Base-by-base conservation (phyloP, 2,888 invertebrate genomes). In the Anaspis maculata region DNA sequence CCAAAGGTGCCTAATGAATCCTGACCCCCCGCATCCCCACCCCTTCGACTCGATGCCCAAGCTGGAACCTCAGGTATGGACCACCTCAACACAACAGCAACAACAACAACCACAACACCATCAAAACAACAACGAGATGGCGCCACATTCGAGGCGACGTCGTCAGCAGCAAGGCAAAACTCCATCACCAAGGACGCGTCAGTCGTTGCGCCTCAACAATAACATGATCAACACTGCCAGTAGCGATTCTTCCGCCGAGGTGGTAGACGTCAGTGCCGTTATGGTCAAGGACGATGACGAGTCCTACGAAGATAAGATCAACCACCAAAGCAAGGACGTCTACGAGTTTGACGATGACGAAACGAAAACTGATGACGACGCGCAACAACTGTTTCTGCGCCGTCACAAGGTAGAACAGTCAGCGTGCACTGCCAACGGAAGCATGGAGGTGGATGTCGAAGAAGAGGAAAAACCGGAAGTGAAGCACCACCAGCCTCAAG, bases 1-100 rank as follows among this genome's bases (percentile, higher is more conserved):
- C 63, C 77, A 77, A 54, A 75, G 74, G 62, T 69, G 73, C 42
- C 67, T 77, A 25, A 55, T 47, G 26, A 61, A 61, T 39, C 46
- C 50, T 2, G 41, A 41, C 16, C 10, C 16, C 29, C 3, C 9
- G 13, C 12, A 12, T 5, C 9, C n/a, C n/a, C n/a, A n/a, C n/a
- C n/a, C n/a, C n/a, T 15, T 30, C n/a, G 13, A 16, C 10, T 11
- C 21, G 15, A 40, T 40, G 36, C 37, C 36, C 15, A 37, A 40
- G 19, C 23, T 40, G 19, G 34, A 31, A 16, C 36, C 40, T 13
- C 32, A 35, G 27, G 29, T 43, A 6, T 34, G 9, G 54, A 52
- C 26, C 56, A 51, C 37, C n/a, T n/a, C 49, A 52, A 29, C 52
- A 53, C 34, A 56, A 55, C 30, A 56, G 54, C 11, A 45, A 45